Base-by-base conservation (phyloP, 2,797 vertebrate genomes). In the Halcyon leucocephala region DNA sequence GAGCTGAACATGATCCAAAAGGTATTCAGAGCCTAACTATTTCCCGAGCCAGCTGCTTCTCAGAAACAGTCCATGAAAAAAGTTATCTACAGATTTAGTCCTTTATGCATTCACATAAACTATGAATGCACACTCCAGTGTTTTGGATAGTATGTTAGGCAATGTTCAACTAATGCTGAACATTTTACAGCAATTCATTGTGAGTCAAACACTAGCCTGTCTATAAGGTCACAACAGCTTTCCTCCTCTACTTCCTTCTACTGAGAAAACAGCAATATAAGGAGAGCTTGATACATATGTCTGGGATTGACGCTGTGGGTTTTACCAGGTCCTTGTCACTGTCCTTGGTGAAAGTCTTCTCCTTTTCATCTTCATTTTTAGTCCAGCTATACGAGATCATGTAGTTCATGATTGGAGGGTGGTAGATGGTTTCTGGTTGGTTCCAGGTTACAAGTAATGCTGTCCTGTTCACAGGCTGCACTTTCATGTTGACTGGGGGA, bases 361-460 rank as follows among this genome's bases (percentile, higher is more conserved):
- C 99, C 54, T 99, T 99, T 95, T 99, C 99, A 18, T 99, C 99
- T 54, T 99, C 99, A 2, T 99, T 99, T 97, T 99, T 99, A 64
- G 99, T 99, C 99, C 99, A 99, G 98, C 99, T 99, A 95, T 99
- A 99, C 71, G 99, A 99, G 93, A 99, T 98, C 98, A 99, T 98
- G 98, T 99, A 99, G 98, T 99, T 99, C 96, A 99, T 98, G 98
- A 99, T 99, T 1, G 99, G 99, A 2, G 99, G 99, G 88, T 99
- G 99, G 97, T 99, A 99, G 97, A 98, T 98, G 90, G 98, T 98
- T 97, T 99, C 99, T 0, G 99, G 99, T 54, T 98, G 98, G 66
- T 99, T 98, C 99, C 99, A 99, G 90, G 99, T 99, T 46, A 99
- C 99, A 90, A 99, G 98, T 86, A 99, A 97, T 0, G 99, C 98